Evolutionary conservation across 30 jellyfish, hydroid and myxozoan genomes (phyloP).

Genomic region (Turritopsis dohrnii): DNA sequence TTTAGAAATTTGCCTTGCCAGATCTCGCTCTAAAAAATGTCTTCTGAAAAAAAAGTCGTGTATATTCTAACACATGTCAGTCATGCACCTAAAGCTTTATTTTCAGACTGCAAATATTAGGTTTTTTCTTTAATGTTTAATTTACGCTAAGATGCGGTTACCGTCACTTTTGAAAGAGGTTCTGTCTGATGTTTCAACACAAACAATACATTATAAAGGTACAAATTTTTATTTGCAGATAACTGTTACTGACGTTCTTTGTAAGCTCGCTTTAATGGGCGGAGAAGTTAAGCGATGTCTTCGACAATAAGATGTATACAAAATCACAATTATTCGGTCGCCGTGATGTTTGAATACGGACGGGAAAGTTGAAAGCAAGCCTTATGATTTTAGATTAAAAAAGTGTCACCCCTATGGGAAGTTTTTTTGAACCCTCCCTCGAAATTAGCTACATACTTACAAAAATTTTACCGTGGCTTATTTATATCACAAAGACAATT

Average conservation of each 20-base stretch:
- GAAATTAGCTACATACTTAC: constrained; percentile 1
- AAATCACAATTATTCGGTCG: not conserved
- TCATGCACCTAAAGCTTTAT: not conserved
- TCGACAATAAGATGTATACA: not conserved
- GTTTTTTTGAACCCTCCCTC: not conserved
- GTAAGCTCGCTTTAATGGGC: not conserved
- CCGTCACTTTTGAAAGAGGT: not conserved
- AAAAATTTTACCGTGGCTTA: not conserved
- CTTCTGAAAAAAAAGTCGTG: not conserved
- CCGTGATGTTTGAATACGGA: not conserved
- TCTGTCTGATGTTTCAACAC: not conserved
- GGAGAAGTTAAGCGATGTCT: not conserved
- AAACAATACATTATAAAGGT: not conserved
- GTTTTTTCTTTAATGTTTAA: not conserved
- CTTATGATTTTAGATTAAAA: not conserved
- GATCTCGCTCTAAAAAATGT: not conserved
- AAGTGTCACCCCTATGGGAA: constrained; percentile 14
- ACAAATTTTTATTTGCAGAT: not conserved
- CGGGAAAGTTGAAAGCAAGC: not conserved
- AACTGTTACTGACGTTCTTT: not conserved
- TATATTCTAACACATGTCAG: not conserved
- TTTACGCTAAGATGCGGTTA: not conserved
- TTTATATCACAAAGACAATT: not conserved
- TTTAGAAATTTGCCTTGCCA: too few species aligned
- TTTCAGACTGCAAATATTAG: not conserved